A percentile compares a stretch with the other conserved stretches of the same genome.
phyloP scores from a whole-genome alignment of 2,113 vertebrate species.

The Corythornis cristatus region DNA sequence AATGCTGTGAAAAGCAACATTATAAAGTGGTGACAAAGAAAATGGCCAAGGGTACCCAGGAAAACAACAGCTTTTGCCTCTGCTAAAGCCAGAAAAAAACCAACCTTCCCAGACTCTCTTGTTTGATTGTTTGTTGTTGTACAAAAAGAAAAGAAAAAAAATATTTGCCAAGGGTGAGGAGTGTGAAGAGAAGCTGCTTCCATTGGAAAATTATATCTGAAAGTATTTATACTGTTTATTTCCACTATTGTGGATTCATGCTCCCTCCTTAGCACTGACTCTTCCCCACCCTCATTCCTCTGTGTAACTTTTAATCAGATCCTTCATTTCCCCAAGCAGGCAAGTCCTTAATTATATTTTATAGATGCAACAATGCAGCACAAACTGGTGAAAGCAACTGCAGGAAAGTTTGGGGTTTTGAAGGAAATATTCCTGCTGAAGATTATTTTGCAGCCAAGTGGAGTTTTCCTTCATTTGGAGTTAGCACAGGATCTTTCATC shows the following conservation, averaged over 20 bases:
- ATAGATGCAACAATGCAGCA: conserved; percentile 31
- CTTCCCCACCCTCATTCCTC: background rate
- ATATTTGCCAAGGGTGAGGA: background rate
- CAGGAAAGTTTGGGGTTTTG: conserved; percentile 11
- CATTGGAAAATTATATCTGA: background rate
- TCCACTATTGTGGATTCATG: background rate
- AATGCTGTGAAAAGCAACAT: conserved; percentile 13
- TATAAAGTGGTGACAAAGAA: conserved; percentile 2
- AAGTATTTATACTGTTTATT: conserved; percentile 4
- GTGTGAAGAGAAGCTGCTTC: background rate
- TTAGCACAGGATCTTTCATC: background rate
- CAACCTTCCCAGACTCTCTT: background rate
- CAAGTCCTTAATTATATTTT: conserved; percentile 62
- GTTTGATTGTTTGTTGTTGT: background rate
- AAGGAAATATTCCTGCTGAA: background rate
- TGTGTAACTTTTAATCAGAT: conserved; percentile 41
- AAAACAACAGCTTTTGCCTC: background rate
- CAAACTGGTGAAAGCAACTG: conserved; percentile 61
- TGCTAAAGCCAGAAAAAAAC: background rate
- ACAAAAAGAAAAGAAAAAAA: background rate
- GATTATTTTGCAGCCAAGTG: background rate
- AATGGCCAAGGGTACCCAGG: background rate
- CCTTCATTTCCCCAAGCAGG: conserved; percentile 48
- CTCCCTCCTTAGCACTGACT: background rate
- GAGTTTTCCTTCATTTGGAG: background rate